Base-by-base conservation (phyloP, 2,888 invertebrate species). In the Aphodius sticticus region DNA sequence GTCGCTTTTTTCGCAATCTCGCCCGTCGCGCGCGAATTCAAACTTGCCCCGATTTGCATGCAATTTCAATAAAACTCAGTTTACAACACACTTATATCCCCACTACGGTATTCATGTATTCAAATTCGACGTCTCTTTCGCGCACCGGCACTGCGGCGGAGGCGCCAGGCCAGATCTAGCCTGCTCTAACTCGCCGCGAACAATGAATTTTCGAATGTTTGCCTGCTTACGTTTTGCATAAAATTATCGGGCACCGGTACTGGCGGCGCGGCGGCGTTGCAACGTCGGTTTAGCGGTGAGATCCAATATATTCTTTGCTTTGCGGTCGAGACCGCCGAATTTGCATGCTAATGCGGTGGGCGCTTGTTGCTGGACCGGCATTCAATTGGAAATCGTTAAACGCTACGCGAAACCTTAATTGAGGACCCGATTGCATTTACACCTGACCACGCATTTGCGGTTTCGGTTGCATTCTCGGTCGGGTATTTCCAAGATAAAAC, bases 21-120 rank as follows among this genome's bases (percentile, higher is more conserved):
- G 9, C 7, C 7, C 3, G 6, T 2, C 53, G 9, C 7, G 12
- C 53, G 53, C 53, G 53, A 53, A 9, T 53, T 12, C 53, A 12
- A 53, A 53, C 53, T 53, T 53, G 53, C 9, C 53, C 9, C 53
- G 53, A 53, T 53, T 53, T 53, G 53, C 53, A 53, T 53, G 4
- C 7, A 53, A 53, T 53, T 53, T 53, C 53, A 53, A 53, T 53
- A 12, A 53, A 53, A 53, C 53, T 53, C 53, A 53, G 53, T 53
- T 53, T 53, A 53, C 53, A 53, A 53, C 53, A 53, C 53, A 53
- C 53, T 53, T 53, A 53, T 53, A 53, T 53, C 53, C 53, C 53
- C 53, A 53, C 53, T 53, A 53, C 9, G 53, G 53, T 53, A 53
- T 53, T 53, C 53, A 53, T 53, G 53, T 53, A 53, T 53, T 53